Evolutionary conservation across 2,888 invertebrate species (phyloP), one percentile per base, ranked within the genome.

Genomic region (Bhutanitis thaidina): DNA sequence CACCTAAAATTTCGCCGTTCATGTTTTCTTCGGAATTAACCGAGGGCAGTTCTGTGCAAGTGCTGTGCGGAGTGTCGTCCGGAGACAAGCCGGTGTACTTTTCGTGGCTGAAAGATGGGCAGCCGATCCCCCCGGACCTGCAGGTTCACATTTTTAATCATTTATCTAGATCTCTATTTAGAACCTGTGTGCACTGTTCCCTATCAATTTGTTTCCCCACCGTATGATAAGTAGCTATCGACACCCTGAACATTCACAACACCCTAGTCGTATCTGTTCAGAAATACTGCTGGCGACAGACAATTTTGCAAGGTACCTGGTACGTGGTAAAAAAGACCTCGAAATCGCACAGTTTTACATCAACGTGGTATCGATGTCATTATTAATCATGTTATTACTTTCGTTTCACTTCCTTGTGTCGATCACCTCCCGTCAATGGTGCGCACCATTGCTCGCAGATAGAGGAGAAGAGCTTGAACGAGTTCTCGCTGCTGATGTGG

Each of bases 1-100:
- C 96, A 2, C 96, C 96, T n/a, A 93, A 95, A 65, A 93, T 96
- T 71, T 95, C 96, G 60, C 94, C 96, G 29, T 96, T 97, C 79
- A 92, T 92, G 47, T 97, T 97, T 74, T 95, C 96, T 0, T 91
- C 93, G 63, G 95, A 94, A 72, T 90, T 96, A 48, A 94, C 94
- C 72, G 94, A 96, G 83, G 94, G 95, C 60, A 94, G 96, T 72
- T 88, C 96, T 46, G 94, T 93, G 58, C 94, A 96, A 75, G 94
- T 96, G 50, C 93, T 96, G 8, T 95, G 95, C 74, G 93, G 93
- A 43, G 93, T 95, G 52, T 94, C 93, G 49, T 90, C 93, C 9
- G 93, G 93, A 15, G 93, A 93, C 78, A 91, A 92, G 80, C 93
- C 93, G 32, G 88, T 93, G 61, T 92, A 92, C 74, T 93, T 93